Percentiles rank a stretch among this genome's conserved stretches.
Evolutionary conservation across 1,140 invertebrate genomes (phyloP).

Genomic region (Schlechtendalia chinensis): DNA sequence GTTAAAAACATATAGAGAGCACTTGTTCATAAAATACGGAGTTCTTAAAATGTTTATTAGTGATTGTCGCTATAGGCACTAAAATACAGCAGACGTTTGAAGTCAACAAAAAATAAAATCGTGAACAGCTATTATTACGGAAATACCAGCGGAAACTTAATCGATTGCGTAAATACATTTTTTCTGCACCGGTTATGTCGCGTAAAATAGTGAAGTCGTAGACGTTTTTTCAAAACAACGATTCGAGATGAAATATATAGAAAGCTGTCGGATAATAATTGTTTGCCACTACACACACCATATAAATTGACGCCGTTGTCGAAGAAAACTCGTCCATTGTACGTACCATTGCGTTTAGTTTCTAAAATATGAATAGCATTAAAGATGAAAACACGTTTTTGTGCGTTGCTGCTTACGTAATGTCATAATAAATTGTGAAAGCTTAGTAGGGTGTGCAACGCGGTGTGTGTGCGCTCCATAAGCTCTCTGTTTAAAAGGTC

Average conservation of each 20-base stretch:
- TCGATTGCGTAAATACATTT: background rate
- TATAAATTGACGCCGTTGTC: too few relatives aligned
- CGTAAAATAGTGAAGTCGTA: background rate
- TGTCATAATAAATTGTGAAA: conserved; percentile 41
- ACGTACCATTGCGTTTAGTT: background rate
- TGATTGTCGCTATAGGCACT: too few relatives aligned
- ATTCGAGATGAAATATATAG: background rate
- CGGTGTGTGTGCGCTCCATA: too few relatives aligned
- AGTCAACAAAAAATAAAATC: too few relatives aligned
- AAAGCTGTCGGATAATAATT: background rate
- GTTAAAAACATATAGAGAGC: too few relatives aligned
- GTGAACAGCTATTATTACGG: too few relatives aligned
- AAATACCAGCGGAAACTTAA: too few relatives aligned
- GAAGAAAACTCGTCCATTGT: background rate
- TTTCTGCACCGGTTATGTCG: background rate
- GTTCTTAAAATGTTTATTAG: background rate
- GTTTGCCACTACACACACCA: background rate
- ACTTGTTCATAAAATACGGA: background rate
- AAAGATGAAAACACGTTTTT: conserved; percentile 21
- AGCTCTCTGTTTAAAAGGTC: background rate
- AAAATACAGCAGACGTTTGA: too few relatives aligned
- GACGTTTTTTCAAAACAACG: background rate
- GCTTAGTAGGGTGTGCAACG: background rate
- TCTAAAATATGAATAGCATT: conserved; percentile 29
- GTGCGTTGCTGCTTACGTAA: background rate